Evolutionary conservation across 2,113 vertebrate species (phyloP).

Genomic region (Gallinago paraguaiae): DNA sequence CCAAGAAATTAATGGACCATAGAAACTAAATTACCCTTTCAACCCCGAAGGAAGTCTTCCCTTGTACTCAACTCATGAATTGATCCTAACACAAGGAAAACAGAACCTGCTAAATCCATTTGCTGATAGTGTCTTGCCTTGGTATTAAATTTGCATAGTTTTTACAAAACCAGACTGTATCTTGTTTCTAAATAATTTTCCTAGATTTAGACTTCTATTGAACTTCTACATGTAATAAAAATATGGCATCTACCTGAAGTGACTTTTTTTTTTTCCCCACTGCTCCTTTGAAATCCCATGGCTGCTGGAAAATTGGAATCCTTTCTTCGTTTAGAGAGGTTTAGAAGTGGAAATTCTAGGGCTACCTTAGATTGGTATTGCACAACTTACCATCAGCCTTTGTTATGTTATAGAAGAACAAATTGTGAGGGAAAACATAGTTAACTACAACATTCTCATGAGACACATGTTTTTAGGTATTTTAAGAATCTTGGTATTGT

Average conservation of each 20-base stretch:
- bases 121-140: not conserved
- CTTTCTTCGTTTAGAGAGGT: constrained; percentile 2
- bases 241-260: not conserved
- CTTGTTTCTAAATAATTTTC: not conserved
- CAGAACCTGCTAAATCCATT: constrained; percentile 36
- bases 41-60: constrained; percentile 54
- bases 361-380: not conserved
- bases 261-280: not conserved
- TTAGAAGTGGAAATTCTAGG: constrained; percentile 5
- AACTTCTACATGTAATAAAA: not conserved
- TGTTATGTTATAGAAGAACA: not conserved
- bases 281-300: not conserved
- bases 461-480: not conserved
- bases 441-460: not conserved
- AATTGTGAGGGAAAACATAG: not conserved
- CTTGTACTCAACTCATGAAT: not conserved
- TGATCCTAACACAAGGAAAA: constrained; percentile 24
- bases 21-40: constrained; percentile 62
- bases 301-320: constrained; percentile 14
- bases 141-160: not conserved
- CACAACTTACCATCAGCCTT: not conserved
- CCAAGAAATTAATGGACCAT: constrained; percentile 65
- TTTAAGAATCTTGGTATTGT: not conserved
- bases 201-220: not conserved
- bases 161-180: not conserved